Percentiles rank a stretch among this genome's conserved stretches.
Evolutionary conservation across 37 sponge, comb jelly and placozoan species (phyloP).

Genomic region (Oscarella lobularis): DNA sequence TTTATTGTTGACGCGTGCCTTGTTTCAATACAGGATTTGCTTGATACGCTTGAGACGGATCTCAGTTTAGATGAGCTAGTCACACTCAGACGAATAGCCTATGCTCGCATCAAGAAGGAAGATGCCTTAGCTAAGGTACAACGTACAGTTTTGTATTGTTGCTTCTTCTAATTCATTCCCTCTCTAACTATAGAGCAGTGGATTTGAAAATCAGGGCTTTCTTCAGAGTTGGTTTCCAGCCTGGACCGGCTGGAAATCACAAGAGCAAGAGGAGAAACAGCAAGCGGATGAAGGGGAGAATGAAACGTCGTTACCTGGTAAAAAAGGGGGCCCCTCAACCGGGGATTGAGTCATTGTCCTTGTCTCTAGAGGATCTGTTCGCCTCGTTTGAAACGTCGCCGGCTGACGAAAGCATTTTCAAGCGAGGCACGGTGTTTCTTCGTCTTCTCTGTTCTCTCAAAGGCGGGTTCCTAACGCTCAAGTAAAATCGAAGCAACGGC

Average conservation of each 20-base stretch:
- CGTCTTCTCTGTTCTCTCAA: constrained; percentile 32
- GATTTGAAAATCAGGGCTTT: constrained; percentile 11
- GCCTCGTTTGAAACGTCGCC: constrained; percentile 38
- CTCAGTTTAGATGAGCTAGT: background rate
- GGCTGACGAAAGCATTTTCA: constrained; percentile 12
- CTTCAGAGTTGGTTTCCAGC: constrained; percentile 58
- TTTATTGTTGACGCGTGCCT: too few species aligned
- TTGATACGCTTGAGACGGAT: background rate
- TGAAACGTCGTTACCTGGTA: background rate
- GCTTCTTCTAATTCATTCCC: background rate
- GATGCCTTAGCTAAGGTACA: background rate
- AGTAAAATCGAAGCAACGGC: background rate
- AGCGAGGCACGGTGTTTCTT: constrained; percentile 44
- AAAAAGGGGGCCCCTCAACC: too few species aligned
- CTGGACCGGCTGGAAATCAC: constrained; percentile 27
- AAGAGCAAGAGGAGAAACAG: background rate
- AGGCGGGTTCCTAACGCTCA: constrained; percentile 44
- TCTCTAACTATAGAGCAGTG: background rate
- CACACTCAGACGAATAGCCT: background rate
- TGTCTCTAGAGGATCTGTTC: constrained; percentile 47
- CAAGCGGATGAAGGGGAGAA: background rate
- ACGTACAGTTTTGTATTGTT: background rate
- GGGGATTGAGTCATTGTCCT: too few species aligned
- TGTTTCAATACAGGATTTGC: background rate
- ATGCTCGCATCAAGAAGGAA: background rate